Percentiles rank a stretch among this genome's conserved stretches.
phyloP scores from a whole-genome alignment of 2,797 vertebrate genomes.

The Periparus ater region DNA sequence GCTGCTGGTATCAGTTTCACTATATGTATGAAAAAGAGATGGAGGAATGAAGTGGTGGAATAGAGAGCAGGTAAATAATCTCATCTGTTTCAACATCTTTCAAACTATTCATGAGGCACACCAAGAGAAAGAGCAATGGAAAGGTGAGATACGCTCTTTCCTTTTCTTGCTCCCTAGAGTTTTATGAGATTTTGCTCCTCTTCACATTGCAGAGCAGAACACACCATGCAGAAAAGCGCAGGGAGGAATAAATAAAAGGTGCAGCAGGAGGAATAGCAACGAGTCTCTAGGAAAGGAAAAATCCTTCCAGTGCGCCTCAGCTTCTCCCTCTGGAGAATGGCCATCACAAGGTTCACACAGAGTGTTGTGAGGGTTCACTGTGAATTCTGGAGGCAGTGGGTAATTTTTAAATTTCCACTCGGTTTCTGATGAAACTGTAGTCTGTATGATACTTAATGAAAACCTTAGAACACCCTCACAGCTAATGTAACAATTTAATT shows the following conservation, averaged over 20 bases:
- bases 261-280: neutral
- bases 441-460: neutral
- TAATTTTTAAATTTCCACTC: neutral
- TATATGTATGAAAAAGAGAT: neutral
- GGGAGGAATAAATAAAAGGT: neutral
- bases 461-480: neutral
- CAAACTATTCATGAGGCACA: neutral
- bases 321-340: neutral
- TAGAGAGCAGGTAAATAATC: neutral
- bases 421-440: neutral
- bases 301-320: neutral
- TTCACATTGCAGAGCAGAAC: neutral
- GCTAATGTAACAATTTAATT: slow-evolving; percentile 13
- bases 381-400: neutral
- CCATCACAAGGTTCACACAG: neutral
- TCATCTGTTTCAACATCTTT: slow-evolving; percentile 2
- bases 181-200: slow-evolving; percentile 19
- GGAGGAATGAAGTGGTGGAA: neutral
- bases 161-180: neutral
- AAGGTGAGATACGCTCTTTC: neutral
- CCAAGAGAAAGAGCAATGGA: neutral
- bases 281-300: neutral
- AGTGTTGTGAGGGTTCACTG: neutral
- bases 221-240: neutral
- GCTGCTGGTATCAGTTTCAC: neutral